Evolutionary conservation across 2,888 invertebrate genomes (phyloP).

Genomic region (Perithous albicinctus): DNA sequence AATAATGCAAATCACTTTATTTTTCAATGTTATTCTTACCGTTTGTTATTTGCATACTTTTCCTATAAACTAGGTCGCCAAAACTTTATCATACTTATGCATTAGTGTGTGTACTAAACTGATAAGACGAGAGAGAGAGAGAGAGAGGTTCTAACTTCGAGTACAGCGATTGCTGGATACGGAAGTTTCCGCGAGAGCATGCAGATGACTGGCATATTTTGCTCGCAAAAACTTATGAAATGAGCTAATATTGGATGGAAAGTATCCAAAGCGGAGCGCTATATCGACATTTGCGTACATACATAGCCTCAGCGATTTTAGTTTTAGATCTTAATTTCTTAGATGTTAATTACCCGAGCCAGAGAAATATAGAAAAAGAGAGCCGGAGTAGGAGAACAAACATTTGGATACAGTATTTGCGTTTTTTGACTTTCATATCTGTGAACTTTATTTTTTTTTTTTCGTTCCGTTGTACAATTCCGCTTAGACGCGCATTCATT

Average conservation of each 20-base stretch:
- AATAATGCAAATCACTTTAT: no score
- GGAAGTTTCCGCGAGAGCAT: conserved; percentile 5
- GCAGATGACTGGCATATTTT: conserved; percentile 9
- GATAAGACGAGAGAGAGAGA: conserved; percentile 14
- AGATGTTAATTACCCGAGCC: background rate
- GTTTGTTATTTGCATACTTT: no score
- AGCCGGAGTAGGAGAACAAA: background rate
- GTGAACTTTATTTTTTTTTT: no score
- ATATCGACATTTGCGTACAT: background rate
- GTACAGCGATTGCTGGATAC: conserved; percentile 10
- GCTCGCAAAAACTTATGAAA: conserved; percentile 49
- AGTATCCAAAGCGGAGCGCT: conserved; percentile 29
- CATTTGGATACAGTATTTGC: background rate
- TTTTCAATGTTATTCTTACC: no score
- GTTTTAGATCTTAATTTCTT: background rate
- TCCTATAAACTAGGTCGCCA: background rate
- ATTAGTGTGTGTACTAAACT: background rate
- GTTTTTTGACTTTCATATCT: background rate
- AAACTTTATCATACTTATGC: background rate
- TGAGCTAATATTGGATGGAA: conserved; percentile 56
- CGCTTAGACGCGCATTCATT: background rate
- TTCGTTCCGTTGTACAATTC: background rate
- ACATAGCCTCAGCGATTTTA: background rate
- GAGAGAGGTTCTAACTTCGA: background rate
- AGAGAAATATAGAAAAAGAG: background rate